Evolutionary conservation across 2,888 invertebrate species (phyloP).

Genomic region (Argyresthia albistria): DNA sequence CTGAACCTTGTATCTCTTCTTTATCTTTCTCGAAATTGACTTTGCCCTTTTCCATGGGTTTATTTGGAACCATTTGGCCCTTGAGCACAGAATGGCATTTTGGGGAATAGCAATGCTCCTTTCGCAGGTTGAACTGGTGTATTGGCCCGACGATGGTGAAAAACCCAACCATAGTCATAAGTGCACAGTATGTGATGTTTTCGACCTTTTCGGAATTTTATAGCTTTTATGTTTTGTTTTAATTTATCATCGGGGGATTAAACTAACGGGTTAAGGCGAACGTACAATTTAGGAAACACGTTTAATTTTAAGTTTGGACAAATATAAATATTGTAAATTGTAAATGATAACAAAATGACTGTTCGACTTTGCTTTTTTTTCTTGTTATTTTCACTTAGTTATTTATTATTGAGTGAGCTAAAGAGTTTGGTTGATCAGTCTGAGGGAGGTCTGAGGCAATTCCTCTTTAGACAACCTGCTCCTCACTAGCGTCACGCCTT

Average conservation of each 20-base stretch:
- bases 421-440: too few relatives aligned
- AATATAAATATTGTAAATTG: not conserved
- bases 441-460: too few relatives aligned
- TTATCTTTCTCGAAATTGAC: too few relatives aligned
- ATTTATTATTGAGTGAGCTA: too few relatives aligned
- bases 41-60: too few relatives aligned
- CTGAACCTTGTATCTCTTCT: too few relatives aligned
- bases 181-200: too few relatives aligned
- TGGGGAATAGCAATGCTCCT: not conserved
- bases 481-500: too few relatives aligned
- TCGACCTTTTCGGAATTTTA: too few relatives aligned
- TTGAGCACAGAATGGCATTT: conserved; percentile 9
- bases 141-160: not conserved
- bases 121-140: not conserved
- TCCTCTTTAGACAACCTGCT: too few relatives aligned
- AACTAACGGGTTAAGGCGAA: not conserved
- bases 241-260: too few relatives aligned
- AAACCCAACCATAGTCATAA: not conserved
- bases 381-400: conserved; percentile 12
- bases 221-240: not conserved
- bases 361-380: not conserved
- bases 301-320: not conserved
- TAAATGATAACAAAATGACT: too few relatives aligned
- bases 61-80: conserved; percentile 6
- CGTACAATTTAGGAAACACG: not conserved